Evolutionary conservation across 1,140 invertebrate genomes (phyloP), one percentile per base, ranked within the genome.

Genomic region (Neuroterus valhalla): DNA sequence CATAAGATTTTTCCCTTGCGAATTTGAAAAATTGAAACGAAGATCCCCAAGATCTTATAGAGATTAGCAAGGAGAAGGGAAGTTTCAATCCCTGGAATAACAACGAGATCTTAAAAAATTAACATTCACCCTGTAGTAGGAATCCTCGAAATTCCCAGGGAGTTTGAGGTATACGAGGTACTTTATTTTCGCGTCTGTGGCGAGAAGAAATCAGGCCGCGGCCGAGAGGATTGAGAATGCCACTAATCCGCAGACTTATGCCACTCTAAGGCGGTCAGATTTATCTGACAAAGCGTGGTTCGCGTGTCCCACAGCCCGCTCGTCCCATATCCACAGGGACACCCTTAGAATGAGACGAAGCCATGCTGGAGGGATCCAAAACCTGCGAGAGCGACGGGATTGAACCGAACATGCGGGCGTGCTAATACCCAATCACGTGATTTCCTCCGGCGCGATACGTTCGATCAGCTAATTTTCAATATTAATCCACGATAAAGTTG

Each of bases 161-260:
- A 38, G 31, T 19, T 55, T 26, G 8, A 26, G 66, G 66, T 52
- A 21, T 19, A 3, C 2, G n/a, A 45, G 43, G 15, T 67, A 31
- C 23, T 38, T 38, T 38, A 50, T 66, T 38, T 62, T 66, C 70
- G 68, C 70, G 31, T 38, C n/a, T 4, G 23, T n/a, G 43, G 66
- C 11, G 66, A 81, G 76, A 26, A 52, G 23, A 52, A 50, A 50
- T 19, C 71, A 71, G 43, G 50, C 31, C 31, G 26, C 68, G 66
- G 71, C 68, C 70, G 78, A 72, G 72, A 81, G 45, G 62, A 68
- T 55, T 67, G 71, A 82, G 79, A 81, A 83, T 74, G 81, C 80
- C 77, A 81, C 83, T 90, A 90, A 90, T 90, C 89, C 88, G 75
- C 43, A 85, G 87, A 89, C 88, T 89, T 89, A 89, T 88, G 84